Conservation (phyloP, 1,140 invertebrate genomes). For the Rhynchophorus ferrugineus region DNA sequence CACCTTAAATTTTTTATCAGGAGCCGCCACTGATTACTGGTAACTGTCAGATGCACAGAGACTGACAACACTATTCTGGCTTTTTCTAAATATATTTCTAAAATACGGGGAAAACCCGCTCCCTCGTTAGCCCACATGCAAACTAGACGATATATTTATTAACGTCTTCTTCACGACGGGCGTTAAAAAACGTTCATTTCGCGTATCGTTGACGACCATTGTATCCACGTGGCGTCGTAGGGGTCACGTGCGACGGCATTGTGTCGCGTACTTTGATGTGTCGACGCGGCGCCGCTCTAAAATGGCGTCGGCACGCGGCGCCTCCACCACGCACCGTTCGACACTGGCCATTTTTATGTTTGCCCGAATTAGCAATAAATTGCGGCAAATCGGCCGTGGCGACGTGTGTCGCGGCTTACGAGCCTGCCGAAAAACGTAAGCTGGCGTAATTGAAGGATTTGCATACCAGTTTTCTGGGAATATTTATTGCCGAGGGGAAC, state of each 20-base stretch:
- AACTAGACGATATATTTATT: conserved; percentile 23
- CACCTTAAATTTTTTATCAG: no score
- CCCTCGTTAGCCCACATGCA: conserved; percentile 7
- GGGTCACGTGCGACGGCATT: conserved; percentile 31
- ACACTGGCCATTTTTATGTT: conserved; percentile 32
- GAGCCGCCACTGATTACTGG: no score
- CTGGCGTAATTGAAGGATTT: conserved; percentile 24
- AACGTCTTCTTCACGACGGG: conserved; percentile 24
- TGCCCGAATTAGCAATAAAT: conserved; percentile 37
- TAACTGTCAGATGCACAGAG: no score
- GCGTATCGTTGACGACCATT: conserved; percentile 34
- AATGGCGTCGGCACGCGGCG: conserved; percentile 17
- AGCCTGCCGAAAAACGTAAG: conserved; percentile 16
- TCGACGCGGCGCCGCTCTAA: conserved; percentile 29
- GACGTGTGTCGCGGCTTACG: conserved; percentile 35
- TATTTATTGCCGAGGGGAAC: neutral
- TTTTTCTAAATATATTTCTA: no score
- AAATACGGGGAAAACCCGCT: no score
- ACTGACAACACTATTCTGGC: no score
- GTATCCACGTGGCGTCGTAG: conserved; percentile 33
- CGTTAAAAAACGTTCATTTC: conserved; percentile 33
- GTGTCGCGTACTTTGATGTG: conserved; percentile 32
- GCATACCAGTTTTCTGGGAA: conserved; percentile 15
- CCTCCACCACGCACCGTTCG: conserved; percentile 12
- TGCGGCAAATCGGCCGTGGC: conserved; percentile 33